Percentiles rank a stretch among this genome's conserved stretches.
Evolutionary conservation across 1,140 invertebrate species (phyloP).

Genomic region (Tetramorium alpestre): DNA sequence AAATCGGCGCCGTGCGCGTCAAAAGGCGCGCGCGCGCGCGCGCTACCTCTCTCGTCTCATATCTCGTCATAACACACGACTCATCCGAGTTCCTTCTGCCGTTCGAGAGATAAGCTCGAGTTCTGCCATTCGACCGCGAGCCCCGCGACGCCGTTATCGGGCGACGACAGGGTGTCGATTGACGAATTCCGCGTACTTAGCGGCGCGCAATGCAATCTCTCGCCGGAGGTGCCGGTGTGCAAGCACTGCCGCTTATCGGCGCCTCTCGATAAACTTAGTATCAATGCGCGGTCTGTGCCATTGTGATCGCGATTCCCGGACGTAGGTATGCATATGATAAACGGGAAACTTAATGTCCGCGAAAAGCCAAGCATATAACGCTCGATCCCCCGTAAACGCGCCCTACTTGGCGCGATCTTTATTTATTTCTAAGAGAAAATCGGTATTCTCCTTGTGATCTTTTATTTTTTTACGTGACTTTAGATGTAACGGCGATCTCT

Average conservation of each 20-base stretch:
- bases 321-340: conserved; percentile 14
- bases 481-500: background rate
- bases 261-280: conserved; percentile 49
- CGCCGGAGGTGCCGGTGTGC: conserved; percentile 45
- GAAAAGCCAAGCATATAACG: background rate
- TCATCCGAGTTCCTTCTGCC: conserved; percentile 71
- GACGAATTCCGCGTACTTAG: conserved; percentile 59
- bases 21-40: conserved; percentile 7
- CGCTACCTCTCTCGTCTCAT: conserved; percentile 60
- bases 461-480: background rate
- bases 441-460: background rate
- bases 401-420: background rate
- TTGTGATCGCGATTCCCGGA: conserved; percentile 53
- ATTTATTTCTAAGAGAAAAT: conserved; percentile 12
- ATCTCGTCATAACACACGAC: conserved; percentile 73
- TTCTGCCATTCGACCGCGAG: conserved; percentile 59
- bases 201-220: conserved; percentile 55
- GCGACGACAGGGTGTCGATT: conserved; percentile 54
- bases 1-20: conserved; percentile 9
- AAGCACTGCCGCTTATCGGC: conserved; percentile 44
- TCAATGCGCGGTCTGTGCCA: conserved; percentile 49
- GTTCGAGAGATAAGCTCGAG: conserved; percentile 45
- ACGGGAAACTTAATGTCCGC: background rate
- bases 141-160: conserved; percentile 51
- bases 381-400: background rate